Evolutionary conservation across 1,140 invertebrate genomes (phyloP), one percentile per base, ranked within the genome.

Genomic region (Drosophila arizonae): DNA sequence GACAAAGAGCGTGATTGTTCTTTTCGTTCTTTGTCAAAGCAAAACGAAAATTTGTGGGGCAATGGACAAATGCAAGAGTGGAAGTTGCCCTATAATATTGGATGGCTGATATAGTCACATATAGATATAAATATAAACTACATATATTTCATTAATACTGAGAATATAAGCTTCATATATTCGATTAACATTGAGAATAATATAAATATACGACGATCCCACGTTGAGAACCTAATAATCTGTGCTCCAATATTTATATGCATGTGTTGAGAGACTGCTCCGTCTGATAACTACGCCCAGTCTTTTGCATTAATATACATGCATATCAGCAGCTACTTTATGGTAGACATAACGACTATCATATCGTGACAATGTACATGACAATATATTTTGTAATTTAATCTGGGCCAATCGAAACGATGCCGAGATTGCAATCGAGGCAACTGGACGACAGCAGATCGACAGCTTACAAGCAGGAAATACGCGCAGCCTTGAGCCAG

Each of bases 351-450:
- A 62, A 55, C 48, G 60, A 68, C 57, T 52, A 57, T 61, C 66
- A 69, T 62, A 74, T 70, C 60, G 71, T 54, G 80, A 76, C 80
- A 85, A 21, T 41, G 26, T 46, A 85, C 81, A 86, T 78, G 75
- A 81, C 78, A 81, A 72, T 71, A 69, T 81, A 70, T 69, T 65
- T 56, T 81, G 81, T 85, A 85, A 85, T 69, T 86, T 74, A 81
- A 86, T 78, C 80, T 77, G 45, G 46, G 21, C 56, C 69, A 50
- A 50, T 46, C 54, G 15, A 11, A 45, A 43, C 58, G 26, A 43
- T 4, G 5, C 33, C 51, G 45, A 15, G 65, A 76, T 79, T 52
- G 55, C 73, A 50, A 66, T 76, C 54, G 58, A 68, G 50, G 48
- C 63, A 55, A 64, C 48, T 71, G 61, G n/a, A 21, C 10, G n/a